A percentile compares a stretch with the other conserved stretches of the same genome.
Evolutionary conservation across 1,140 invertebrate genomes (phyloP).

Genomic region (Drosophila nannoptera): DNA sequence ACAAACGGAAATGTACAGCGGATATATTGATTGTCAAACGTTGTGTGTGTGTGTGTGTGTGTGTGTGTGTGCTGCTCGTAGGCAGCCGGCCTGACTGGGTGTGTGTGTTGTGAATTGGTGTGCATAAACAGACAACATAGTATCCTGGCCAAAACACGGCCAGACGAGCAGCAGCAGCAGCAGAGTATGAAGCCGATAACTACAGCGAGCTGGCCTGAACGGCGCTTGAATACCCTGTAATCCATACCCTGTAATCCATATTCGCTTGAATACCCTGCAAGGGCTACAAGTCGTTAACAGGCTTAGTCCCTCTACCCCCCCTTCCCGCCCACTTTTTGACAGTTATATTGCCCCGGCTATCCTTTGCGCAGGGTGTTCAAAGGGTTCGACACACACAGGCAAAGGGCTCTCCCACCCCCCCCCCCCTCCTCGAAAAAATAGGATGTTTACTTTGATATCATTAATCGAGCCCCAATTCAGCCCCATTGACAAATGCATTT

Average conservation of each 20-base stretch:
- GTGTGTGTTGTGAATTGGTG: constrained; percentile 6
- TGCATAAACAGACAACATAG: constrained; percentile 21
- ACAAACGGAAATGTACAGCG: constrained; percentile 73
- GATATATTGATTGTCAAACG: constrained; percentile 73
- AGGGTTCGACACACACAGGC: not conserved
- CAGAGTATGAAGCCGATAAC: not conserved
- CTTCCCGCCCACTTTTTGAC: too few relatives aligned
- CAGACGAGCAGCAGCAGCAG: not conserved
- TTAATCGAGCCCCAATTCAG: constrained; percentile 6
- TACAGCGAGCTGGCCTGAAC: not conserved
- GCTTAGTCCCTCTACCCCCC: too few relatives aligned
- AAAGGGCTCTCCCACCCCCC: not conserved
- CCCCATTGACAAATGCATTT: constrained; percentile 10
- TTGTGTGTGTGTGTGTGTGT: constrained; percentile 11
- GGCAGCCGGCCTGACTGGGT: not conserved
- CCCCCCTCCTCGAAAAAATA: constrained; percentile 10
- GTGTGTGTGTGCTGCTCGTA: constrained; percentile 1
- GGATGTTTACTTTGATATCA: constrained; percentile 29
- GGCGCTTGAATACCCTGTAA: not conserved
- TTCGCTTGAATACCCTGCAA: too few relatives aligned
- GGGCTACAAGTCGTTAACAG: too few relatives aligned
- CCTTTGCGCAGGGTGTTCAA: too few relatives aligned
- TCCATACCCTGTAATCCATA: too few relatives aligned
- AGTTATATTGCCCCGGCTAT: too few relatives aligned
- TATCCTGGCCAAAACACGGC: not conserved